phyloP scores from a whole-genome alignment of 2,888 invertebrate genomes.

The Augochlorella aurata region DNA sequence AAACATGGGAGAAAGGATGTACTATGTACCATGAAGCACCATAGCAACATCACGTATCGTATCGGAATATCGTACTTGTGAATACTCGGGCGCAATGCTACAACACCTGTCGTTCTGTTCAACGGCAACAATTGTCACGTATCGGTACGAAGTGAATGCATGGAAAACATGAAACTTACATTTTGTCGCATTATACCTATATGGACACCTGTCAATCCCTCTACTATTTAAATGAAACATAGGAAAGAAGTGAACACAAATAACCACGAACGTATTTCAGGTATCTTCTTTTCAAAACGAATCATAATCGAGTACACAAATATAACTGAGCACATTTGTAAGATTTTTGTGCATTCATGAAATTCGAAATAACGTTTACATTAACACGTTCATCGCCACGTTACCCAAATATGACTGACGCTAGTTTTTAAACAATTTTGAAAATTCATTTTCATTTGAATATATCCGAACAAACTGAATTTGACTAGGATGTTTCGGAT shows the following conservation, averaged over 20 bases:
- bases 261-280: not conserved
- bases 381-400: too few species aligned
- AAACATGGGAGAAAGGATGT: not conserved
- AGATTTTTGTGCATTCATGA: not conserved
- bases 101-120: constrained; percentile 7
- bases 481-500: too few species aligned
- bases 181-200: not conserved
- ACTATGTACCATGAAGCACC: not conserved
- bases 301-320: not conserved
- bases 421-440: too few species aligned
- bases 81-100: not conserved
- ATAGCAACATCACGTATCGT: not conserved
- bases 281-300: not conserved
- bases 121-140: not conserved
- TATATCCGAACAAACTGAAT: too few species aligned
- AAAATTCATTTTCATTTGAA: too few species aligned
- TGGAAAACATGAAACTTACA: not conserved
- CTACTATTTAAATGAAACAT: not conserved
- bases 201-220: not conserved
- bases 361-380: not conserved
- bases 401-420: too few species aligned
- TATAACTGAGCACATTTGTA: not conserved
- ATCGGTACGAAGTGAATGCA: not conserved
- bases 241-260: not conserved
- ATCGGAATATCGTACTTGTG: not conserved